Evolutionary conservation across 2,888 invertebrate species (phyloP).

Genomic region (Torymus tubicola): DNA sequence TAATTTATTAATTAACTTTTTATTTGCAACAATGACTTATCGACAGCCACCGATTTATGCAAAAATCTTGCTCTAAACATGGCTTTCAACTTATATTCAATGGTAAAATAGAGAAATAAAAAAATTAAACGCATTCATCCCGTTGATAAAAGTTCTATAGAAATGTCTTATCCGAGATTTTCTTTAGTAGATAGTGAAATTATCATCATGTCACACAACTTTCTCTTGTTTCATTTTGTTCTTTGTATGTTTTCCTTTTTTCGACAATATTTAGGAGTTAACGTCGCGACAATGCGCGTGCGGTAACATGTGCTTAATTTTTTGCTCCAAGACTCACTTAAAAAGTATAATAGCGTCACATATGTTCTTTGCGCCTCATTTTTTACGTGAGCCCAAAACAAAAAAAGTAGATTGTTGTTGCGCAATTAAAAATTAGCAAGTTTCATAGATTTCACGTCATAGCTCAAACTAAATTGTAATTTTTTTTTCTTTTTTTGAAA

Average conservation of each 20-base stretch:
- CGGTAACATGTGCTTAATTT: constrained; percentile 57
- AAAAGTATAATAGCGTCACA: constrained; percentile 61
- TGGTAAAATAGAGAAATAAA: constrained; percentile 54
- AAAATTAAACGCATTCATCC: constrained; percentile 61
- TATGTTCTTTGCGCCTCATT: constrained; percentile 40
- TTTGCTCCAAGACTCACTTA: constrained; percentile 59
- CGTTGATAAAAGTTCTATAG: constrained; percentile 66
- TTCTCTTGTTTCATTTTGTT: constrained; percentile 53
- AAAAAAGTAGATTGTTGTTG: constrained; percentile 65
- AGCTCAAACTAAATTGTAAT: constrained; percentile 63
- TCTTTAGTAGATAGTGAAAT: constrained; percentile 58
- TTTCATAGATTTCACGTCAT: constrained; percentile 73
- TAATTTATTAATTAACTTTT: constrained; percentile 66
- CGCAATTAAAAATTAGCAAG: constrained; percentile 63
- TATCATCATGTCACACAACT: constrained; percentile 54
- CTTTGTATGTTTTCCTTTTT: constrained; percentile 46
- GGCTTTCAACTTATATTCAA: constrained; percentile 48
- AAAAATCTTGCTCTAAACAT: constrained; percentile 41
- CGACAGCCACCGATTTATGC: constrained; percentile 59
- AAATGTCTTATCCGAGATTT: constrained; percentile 62
- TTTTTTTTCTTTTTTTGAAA: constrained; percentile 33
- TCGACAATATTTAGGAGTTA: constrained; percentile 51
- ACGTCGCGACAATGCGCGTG: constrained; percentile 57
- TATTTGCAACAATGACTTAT: constrained; percentile 68
- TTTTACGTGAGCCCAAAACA: constrained; percentile 59